phyloP scores from a whole-genome alignment of 2,113 vertebrate genomes.

The Gymnobelideus leadbeateri region DNA sequence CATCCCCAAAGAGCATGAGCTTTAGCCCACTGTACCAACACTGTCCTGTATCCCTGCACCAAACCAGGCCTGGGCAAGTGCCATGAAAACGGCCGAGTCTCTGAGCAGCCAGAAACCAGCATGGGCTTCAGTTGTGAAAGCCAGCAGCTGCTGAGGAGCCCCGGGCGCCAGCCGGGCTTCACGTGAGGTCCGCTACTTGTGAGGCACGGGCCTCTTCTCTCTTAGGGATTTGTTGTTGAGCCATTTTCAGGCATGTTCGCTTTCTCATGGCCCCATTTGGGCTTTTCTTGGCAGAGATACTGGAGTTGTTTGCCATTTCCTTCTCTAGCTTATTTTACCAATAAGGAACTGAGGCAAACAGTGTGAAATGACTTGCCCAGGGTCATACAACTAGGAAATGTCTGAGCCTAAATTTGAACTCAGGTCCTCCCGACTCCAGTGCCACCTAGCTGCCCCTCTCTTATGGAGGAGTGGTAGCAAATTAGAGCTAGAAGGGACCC shows the following conservation, averaged over 20 bases:
- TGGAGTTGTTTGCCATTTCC: neutral
- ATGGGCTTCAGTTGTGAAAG: too few species aligned
- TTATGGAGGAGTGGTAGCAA: neutral
- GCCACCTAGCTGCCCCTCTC: neutral
- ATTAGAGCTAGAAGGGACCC: neutral
- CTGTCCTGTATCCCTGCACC: neutral
- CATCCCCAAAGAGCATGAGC: neutral
- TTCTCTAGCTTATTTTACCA: neutral
- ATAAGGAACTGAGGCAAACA: neutral
- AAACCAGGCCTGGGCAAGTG: neutral
- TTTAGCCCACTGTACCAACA: neutral
- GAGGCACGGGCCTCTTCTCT: neutral
- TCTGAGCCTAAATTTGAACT: neutral
- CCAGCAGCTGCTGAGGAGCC: too few species aligned
- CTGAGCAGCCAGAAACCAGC: neutral
- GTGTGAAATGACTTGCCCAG: neutral
- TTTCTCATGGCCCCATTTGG: too few species aligned
- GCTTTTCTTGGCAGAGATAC: neutral
- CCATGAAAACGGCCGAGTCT: neutral
- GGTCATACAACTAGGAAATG: neutral
- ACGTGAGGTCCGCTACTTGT: neutral
- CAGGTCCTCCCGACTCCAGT: too few species aligned
- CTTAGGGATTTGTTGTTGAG: too few species aligned
- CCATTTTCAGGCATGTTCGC: too few species aligned
- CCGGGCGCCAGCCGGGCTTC: too few species aligned